Conservation (phyloP, 1,140 invertebrate species). For the Galendromus occidentalis region DNA sequence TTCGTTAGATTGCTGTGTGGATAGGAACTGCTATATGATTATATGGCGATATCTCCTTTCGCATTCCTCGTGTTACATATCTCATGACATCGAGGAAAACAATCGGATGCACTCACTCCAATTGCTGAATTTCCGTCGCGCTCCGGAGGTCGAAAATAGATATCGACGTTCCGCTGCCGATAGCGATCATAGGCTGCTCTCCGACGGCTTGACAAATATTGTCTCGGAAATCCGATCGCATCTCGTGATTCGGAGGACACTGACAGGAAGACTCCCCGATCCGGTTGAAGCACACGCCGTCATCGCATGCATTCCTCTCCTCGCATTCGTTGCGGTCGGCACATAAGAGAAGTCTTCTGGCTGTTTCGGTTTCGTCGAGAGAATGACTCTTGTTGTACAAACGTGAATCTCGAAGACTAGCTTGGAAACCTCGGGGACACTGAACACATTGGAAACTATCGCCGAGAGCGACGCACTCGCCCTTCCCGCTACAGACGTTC, state of each 20-base stretch:
- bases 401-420: neutral
- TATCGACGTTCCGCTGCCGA: neutral
- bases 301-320: neutral
- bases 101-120: too few relatives aligned
- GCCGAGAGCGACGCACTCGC: neutral
- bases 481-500: neutral
- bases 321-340: neutral
- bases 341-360: neutral
- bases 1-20: too few relatives aligned
- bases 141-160: neutral
- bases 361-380: neutral
- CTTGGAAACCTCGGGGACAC: neutral
- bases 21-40: too few relatives aligned
- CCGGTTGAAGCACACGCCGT: neutral
- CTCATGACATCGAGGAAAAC: too few relatives aligned
- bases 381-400: neutral
- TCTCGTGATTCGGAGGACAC: neutral
- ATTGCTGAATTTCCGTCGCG: neutral
- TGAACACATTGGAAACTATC: neutral
- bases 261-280: neutral
- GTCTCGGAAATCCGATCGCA: neutral
- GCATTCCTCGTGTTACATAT: too few relatives aligned
- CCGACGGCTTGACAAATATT: neutral
- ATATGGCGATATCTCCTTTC: too few relatives aligned
- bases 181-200: neutral